A percentile compares a stretch with the other conserved stretches of the same genome.
phyloP scores from a whole-genome alignment of 2,113 vertebrate genomes.

The Numida meleagris region DNA sequence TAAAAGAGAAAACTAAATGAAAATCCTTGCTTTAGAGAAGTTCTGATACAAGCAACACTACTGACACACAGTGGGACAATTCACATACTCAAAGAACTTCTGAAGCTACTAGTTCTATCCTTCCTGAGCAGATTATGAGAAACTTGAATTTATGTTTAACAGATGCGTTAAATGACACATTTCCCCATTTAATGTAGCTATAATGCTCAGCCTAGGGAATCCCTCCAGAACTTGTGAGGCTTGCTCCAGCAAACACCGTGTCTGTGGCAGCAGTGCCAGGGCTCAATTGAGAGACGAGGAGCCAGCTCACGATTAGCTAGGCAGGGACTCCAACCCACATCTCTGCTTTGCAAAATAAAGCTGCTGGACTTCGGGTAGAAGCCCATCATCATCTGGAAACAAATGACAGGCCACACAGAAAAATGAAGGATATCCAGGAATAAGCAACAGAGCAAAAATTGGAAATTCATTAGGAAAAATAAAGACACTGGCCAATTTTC shows the following conservation, averaged over 20 bases:
- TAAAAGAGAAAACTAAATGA: neutral
- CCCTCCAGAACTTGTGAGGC: neutral
- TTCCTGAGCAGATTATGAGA: neutral
- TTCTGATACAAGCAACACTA: neutral
- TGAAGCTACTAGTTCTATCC: neutral
- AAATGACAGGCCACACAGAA: neutral
- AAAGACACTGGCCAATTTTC: neutral
- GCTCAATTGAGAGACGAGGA: neutral
- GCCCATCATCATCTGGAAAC: neutral
- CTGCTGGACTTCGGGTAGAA: neutral
- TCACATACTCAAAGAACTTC: neutral
- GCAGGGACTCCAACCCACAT: neutral
- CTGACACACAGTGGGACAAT: neutral
- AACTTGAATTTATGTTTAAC: neutral
- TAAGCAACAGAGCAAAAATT: neutral
- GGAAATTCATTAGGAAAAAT: neutral
- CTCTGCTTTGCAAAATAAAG: neutral
- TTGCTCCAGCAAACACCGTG: neutral
- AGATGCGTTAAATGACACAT: rapidly evolving
- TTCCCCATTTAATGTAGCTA: neutral
- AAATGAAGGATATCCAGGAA: neutral
- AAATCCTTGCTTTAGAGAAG: neutral
- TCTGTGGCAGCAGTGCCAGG: rapidly evolving
- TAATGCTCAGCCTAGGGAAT: neutral
- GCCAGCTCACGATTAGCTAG: neutral